Evolutionary conservation across 1,140 invertebrate genomes (phyloP).

Genomic region (Heterodera carotae): DNA sequence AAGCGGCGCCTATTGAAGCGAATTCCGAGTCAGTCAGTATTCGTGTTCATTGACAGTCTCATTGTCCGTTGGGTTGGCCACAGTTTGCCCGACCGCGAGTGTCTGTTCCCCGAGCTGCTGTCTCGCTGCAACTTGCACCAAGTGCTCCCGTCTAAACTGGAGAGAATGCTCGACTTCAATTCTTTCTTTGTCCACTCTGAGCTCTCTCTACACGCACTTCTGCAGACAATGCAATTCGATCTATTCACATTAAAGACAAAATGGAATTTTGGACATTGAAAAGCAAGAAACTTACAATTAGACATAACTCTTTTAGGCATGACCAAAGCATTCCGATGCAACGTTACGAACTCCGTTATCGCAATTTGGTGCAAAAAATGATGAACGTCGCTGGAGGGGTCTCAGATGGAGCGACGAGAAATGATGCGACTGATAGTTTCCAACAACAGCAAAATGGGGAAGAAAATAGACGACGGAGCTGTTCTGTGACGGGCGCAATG

Average conservation of each 20-base stretch:
- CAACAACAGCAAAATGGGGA: constrained; percentile 20
- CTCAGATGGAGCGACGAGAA: constrained; percentile 12
- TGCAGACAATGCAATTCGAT: constrained; percentile 69
- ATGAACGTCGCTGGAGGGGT: background rate
- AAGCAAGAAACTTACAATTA: no score
- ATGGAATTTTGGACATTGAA: background rate
- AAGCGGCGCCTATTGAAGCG: no score
- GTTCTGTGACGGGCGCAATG: constrained; percentile 14
- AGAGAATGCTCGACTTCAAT: constrained; percentile 67
- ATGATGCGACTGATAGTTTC: constrained; percentile 3
- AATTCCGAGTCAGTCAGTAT: no score
- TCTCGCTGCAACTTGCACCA: constrained; percentile 62
- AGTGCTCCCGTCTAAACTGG: constrained; percentile 47
- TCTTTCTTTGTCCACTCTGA: constrained; percentile 68
- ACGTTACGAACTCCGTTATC: constrained; percentile 51
- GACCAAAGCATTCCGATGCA: constrained; percentile 29
- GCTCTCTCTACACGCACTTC: constrained; percentile 69
- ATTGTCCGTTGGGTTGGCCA: constrained; percentile 70
- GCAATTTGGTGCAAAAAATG: constrained; percentile 32
- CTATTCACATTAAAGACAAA: constrained; percentile 5
- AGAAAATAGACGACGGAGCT: constrained; percentile 13
- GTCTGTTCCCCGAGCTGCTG: constrained; percentile 69
- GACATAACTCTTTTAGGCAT: constrained; percentile 53
- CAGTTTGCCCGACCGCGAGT: constrained; percentile 68
- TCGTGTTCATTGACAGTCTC: constrained; percentile 56